Evolutionary conservation across 2,797 vertebrate genomes (phyloP).

Genomic region (Sarcophilus harrisii): DNA sequence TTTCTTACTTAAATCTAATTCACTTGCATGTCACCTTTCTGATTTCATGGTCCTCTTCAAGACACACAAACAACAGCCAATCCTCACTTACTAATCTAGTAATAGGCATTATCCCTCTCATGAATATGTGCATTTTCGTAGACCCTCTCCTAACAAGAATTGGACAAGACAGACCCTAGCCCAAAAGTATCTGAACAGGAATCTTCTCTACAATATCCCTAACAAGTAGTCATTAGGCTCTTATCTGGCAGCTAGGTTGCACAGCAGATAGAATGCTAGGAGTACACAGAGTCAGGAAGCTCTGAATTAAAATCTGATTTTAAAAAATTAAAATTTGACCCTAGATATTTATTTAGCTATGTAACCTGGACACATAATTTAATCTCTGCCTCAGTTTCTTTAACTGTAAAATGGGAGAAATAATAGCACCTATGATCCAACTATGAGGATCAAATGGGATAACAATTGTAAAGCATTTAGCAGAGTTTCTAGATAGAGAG

Average conservation of each 20-base stretch:
- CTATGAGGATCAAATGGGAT: background rate
- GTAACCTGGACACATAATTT: background rate
- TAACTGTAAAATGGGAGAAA: background rate
- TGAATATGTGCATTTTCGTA: background rate
- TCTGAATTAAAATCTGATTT: background rate
- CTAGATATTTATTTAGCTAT: background rate
- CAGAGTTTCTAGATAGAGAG: background rate
- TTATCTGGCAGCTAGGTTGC: background rate
- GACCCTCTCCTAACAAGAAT: background rate
- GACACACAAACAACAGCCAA: too few relatives aligned
- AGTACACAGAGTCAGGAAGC: background rate
- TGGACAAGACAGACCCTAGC: background rate
- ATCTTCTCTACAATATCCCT: background rate
- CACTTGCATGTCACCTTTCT: too few relatives aligned
- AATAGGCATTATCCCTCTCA: background rate
- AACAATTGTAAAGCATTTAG: background rate
- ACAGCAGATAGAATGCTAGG: background rate
- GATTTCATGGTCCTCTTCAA: too few relatives aligned
- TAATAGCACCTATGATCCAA: background rate
- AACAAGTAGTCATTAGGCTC: background rate
- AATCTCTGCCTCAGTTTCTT: background rate
- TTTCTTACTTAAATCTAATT: too few relatives aligned
- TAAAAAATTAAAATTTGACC: background rate
- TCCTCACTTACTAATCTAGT: background rate
- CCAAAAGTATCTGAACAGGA: background rate